A percentile compares a stretch with the other conserved stretches of the same genome.
These are phyloP conservation scores for Melipona bicolor DNA, from an alignment of 2,888 invertebrate genomes.

Conservation along the genomic window DNA sequence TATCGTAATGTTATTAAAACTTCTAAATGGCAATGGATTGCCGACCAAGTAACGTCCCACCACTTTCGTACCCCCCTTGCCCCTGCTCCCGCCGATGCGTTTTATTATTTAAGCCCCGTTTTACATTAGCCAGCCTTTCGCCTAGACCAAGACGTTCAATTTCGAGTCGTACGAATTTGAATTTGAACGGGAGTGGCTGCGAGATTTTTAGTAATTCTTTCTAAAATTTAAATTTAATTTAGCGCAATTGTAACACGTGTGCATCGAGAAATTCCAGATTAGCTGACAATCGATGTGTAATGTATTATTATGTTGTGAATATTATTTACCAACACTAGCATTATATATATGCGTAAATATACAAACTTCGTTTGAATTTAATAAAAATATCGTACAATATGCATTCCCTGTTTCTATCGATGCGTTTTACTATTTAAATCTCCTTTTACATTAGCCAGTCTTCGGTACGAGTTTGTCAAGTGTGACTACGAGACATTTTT, in stretches of 20 bases:
- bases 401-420: neutral
- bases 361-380: too few relatives aligned
- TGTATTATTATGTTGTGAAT: too few relatives aligned
- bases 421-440: slow-evolving; percentile 43
- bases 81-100: neutral
- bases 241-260: too few relatives aligned
- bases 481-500: neutral
- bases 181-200: too few relatives aligned
- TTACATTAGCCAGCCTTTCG: neutral
- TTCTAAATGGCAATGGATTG: slow-evolving; percentile 80
- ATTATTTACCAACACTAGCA: too few relatives aligned
- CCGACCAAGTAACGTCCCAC: slow-evolving; percentile 73
- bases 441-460: neutral
- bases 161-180: neutral
- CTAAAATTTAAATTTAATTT: too few relatives aligned
- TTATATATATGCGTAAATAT: too few relatives aligned
- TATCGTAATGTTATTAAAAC: slow-evolving; percentile 84
- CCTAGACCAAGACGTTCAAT: neutral
- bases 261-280: too few relatives aligned
- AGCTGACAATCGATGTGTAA: too few relatives aligned
- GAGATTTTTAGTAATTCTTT: neutral
- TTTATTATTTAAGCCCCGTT: slow-evolving; percentile 42
- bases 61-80: neutral
- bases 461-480: neutral
- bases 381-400: too few relatives aligned